Evolutionary conservation across 2,797 vertebrate species (phyloP), one percentile per base, ranked within the genome.

Genomic region (Chelon auratus): DNA sequence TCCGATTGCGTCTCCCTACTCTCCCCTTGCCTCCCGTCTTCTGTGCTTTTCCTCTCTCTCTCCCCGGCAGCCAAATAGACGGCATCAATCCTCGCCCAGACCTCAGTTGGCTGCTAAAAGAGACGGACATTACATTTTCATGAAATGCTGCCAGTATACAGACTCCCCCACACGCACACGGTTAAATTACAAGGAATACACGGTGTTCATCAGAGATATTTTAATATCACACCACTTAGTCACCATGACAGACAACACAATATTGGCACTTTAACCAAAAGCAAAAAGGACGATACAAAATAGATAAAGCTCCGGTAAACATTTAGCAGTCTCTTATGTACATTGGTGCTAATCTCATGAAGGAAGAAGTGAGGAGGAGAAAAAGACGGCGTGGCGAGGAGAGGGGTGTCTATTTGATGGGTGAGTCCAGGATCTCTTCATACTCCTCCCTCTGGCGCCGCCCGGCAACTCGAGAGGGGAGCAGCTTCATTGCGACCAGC

Each of bases 381-480:
- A 13, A 33, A 33, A 33, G 30, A 33, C 30, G 24, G 24, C 22
- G 56, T 3, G 40, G 20, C 18, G 22, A 53, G 52, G 9, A 51
- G n/a, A 9, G 50, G 50, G 9, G 33, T 64, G 17, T 89, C 96
- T 95, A 99, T 93, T 99, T 99, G 85, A 98, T 96, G 47, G 97
- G 96, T 0, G 97, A 99, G 88, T 97, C 96, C 78, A 97, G 82
- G 85, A 99, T 99, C 91, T 99, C 97, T 82, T 97, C 95, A 20
- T 99, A 99, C 86, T 98, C 96, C 76, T 97, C 94, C 71, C 92
- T 89, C 56, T 94, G 92, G 78, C 91, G 93, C 80, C 95, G 91
- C 11, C 94, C 93, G 48, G 92, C 95, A 80, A 95, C 95, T 22
- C 91, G 89, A 45, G 93, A 92, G 1, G 92, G 91, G 7, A 96